Evolutionary conservation across 2,888 invertebrate genomes (phyloP), one percentile per base, ranked within the genome.

Genomic region (Ochropacha duplaris): DNA sequence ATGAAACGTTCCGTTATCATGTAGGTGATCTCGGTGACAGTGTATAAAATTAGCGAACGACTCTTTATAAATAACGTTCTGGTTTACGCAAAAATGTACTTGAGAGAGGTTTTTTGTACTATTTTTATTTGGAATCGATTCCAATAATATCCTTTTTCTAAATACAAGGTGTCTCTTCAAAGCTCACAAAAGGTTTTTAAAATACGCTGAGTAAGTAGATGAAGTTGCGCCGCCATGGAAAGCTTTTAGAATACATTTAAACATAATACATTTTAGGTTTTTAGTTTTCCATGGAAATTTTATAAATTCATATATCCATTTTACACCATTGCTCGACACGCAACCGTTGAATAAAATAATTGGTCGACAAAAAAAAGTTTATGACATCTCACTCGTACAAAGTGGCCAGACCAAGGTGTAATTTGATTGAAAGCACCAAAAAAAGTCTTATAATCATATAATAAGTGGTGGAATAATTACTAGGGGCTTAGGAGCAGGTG

Each of bases 371-470:
- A 87, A 89, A 89, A 88, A 86, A 79, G 67, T 88, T 89, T 90
- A 91, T 89, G 92, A 92, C 92, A 92, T 92, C 92, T 92, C 86
- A 92, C 88, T 92, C 86, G 65, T 82, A 83, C 86, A 79, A 88
- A 90, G 86, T 88, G 85, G 83, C 81, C 82, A 69, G 75, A 77
- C 84, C 86, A 92, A 92, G 91, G 92, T 92, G 92, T 92, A 92
- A 92, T 92, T 92, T 91, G 92, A 92, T 92, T 92, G 92, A 92
- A 91, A 92, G 92, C 90, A 90, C 90, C 90, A 92, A 92, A 92
- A 44, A 92, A 92, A 91, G 84, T 90, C 84, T 86, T 87, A 90
- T 92, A 90, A 92, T 92, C 88, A 90, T 90, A 88, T 90, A 89
- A 92, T 91, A 90, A 91, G 90, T 89, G 89, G 89, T 85, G 83